Base-by-base conservation (phyloP, 2,797 vertebrate species). In the Holocentrus rufus region DNA sequence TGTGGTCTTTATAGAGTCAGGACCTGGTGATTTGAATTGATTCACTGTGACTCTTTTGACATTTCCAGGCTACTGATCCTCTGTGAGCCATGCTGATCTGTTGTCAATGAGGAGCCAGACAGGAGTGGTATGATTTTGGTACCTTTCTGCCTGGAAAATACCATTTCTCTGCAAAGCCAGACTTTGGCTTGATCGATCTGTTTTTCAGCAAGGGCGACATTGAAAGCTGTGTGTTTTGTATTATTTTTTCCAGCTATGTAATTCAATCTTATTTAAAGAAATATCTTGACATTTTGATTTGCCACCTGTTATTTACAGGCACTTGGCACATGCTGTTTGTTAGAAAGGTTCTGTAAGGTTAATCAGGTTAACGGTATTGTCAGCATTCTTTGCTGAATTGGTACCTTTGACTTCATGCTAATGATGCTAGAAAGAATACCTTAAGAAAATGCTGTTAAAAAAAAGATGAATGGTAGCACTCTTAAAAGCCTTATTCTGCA, bases 21-120 rank as follows among this genome's bases (percentile, higher is more conserved):
- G 76, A 77, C 79, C 81, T 61, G 79, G 68, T 83, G 36, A 77
- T 86, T 86, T 82, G 65, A 82, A 86, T 75, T 82, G 84, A 85
- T 87, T 81, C 47, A 66, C 56, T 65, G 53, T 77, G 79, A 76
- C 83, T 77, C 69, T 79, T 87, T 63, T 86, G 82, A 87, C 87
- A 86, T 87, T 87, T 88, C 77, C 74, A 77, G 68, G 72, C 78
- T 77, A 70, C 81, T 87, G 85, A 86, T 80, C 79, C 74, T 81
- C 70, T 69, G 56, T 72, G 72, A 85, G 79, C 69, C 64, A 31
- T 4, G 39, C 73, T 83, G 83, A 82, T 87, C 72, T 81, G 73
- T 30, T 70, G 74, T 86, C 80, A 70, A 60, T 80, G 65, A 82
- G 56, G 36, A 65, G 61, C 62, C 72, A 79, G 74, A 79, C 52